Conservation (phyloP, 92 coral and sea anemone species). For the Heteractis magnifica region DNA sequence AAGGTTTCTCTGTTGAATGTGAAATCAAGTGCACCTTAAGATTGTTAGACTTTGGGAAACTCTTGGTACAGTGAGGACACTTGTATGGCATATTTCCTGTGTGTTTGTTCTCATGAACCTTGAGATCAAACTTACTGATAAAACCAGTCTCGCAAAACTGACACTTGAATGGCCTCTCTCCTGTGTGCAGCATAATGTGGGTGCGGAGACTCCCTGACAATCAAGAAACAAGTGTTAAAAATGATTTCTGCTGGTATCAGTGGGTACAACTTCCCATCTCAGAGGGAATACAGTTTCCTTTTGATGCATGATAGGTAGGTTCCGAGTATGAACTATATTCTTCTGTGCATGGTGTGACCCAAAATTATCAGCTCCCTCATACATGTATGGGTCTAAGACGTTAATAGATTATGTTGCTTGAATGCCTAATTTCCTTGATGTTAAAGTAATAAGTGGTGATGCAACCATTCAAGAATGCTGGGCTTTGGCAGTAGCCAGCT, state of each 20-base stretch:
- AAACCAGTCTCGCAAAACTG: slow-evolving; percentile 62
- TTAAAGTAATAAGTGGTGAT: too few relatives aligned
- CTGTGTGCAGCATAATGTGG: slow-evolving; percentile 63
- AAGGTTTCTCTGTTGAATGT: slow-evolving; percentile 71
- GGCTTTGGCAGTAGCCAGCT: too few relatives aligned
- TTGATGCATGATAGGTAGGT: too few relatives aligned
- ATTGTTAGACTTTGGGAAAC: slow-evolving; percentile 66
- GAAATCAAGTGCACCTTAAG: slow-evolving; percentile 70
- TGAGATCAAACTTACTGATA: slow-evolving; percentile 40
- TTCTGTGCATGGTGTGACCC: too few relatives aligned
- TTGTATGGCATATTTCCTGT: slow-evolving; percentile 56
- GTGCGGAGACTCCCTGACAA: slow-evolving; percentile 51
- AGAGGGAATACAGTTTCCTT: too few relatives aligned
- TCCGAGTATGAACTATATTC: too few relatives aligned
- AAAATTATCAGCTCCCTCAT: too few relatives aligned
- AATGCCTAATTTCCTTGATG: too few relatives aligned
- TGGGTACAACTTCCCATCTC: background rate
- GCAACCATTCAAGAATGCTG: too few relatives aligned
- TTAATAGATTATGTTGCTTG: too few relatives aligned
- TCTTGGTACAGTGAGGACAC: slow-evolving; percentile 58
- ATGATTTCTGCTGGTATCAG: too few relatives aligned
- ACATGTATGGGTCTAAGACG: too few relatives aligned
- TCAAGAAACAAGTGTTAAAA: background rate
- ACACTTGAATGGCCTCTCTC: slow-evolving; percentile 67
- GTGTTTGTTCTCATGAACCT: slow-evolving; percentile 54